phyloP scores from a whole-genome alignment of 2,113 vertebrate species.

The Centropus bengalensis region DNA sequence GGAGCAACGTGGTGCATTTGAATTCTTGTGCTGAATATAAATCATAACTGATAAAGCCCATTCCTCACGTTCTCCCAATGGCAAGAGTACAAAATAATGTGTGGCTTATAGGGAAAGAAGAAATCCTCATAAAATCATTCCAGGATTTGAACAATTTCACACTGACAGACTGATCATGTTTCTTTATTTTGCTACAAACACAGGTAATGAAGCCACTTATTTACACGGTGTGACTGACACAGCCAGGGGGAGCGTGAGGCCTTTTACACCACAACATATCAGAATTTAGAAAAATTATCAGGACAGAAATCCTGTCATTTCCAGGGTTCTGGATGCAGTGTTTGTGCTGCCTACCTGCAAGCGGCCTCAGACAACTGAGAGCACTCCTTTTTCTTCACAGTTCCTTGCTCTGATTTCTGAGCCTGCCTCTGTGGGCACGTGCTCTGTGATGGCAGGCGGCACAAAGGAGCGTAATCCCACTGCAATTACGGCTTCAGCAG shows the following conservation, averaged over 20 bases:
- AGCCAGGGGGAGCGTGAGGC: not conserved
- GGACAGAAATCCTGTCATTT: constrained; percentile 6
- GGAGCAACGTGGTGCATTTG: not conserved
- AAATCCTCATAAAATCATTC: not conserved
- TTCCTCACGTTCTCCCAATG: not conserved
- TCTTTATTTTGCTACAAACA: not conserved
- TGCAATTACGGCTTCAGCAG: constrained; percentile 37
- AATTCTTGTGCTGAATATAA: not conserved
- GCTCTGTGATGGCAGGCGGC: not conserved
- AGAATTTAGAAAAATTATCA: not conserved
- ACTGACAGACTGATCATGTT: not conserved
- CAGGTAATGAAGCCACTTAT: not conserved
- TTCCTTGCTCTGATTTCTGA: not conserved
- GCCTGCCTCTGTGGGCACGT: not conserved
- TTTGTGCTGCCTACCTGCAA: not conserved
- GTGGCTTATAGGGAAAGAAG: not conserved
- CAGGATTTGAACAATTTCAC: not conserved
- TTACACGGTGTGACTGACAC: not conserved
- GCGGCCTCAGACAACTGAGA: not conserved
- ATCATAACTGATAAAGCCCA: not conserved
- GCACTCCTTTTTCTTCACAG: not conserved
- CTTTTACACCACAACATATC: not conserved
- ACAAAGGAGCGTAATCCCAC: constrained; percentile 35
- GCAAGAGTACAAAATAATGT: not conserved
- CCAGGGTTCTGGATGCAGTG: not conserved